Percentiles rank a stretch among this genome's conserved stretches.
Conservation (phyloP, 2,888 invertebrate species). For the Mellilla xanthometata region DNA sequence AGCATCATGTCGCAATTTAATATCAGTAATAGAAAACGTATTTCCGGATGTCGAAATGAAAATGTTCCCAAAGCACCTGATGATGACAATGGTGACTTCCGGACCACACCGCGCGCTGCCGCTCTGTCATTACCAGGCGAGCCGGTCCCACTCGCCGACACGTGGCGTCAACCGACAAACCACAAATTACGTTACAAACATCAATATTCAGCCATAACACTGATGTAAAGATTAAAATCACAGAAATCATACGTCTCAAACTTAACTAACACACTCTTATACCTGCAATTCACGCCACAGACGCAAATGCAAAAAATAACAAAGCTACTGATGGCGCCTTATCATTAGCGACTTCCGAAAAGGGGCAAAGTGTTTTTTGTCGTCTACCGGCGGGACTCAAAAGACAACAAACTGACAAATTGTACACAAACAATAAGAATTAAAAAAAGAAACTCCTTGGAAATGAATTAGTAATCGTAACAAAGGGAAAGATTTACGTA, state of each 20-base stretch:
- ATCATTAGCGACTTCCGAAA: constrained; percentile 79
- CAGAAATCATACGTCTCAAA: constrained; percentile 18
- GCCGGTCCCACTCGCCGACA: constrained; percentile 46
- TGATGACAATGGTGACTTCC: constrained; percentile 71
- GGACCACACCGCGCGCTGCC: constrained; percentile 64
- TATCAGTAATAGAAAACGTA: constrained; percentile 49
- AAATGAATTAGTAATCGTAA: constrained; percentile 49
- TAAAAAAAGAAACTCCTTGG: constrained; percentile 40
- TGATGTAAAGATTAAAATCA: constrained; percentile 39
- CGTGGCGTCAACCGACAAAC: constrained; percentile 56
- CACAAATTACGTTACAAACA: constrained; percentile 40
- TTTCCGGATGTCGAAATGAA: constrained; percentile 57
- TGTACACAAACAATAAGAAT: constrained; percentile 63
- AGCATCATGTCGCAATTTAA: constrained; percentile 39
- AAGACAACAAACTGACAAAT: constrained; percentile 77
- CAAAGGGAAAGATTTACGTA: constrained; percentile 53
- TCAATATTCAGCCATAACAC: constrained; percentile 19
- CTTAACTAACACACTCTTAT: constrained; percentile 35
- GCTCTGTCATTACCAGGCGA: constrained; percentile 60
- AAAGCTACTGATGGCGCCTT: constrained; percentile 75
- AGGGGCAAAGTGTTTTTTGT: constrained; percentile 59
- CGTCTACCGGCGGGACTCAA: constrained; percentile 64
- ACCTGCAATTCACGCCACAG: constrained; percentile 55
- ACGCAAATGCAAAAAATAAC: constrained; percentile 50
- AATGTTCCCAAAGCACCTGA: constrained; percentile 53